phyloP scores from a whole-genome alignment of 2,113 vertebrate genomes.

The Peucedramus taeniatus region DNA sequence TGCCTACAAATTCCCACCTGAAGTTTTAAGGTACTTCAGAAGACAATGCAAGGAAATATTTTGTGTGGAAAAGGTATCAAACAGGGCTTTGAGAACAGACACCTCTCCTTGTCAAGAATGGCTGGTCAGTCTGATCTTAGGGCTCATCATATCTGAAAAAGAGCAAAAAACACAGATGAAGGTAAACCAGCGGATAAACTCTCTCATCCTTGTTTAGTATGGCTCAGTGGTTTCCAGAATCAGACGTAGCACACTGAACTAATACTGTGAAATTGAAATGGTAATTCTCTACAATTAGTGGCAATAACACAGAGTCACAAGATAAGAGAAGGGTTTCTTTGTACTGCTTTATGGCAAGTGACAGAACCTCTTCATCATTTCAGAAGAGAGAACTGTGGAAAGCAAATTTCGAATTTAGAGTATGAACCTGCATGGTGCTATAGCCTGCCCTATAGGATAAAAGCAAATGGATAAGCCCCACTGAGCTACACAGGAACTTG shows the following conservation, averaged over 20 bases:
- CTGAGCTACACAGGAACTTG: neutral
- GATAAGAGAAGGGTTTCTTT: neutral
- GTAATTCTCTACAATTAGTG: neutral
- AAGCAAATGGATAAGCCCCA: neutral
- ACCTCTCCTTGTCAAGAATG: neutral
- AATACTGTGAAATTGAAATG: neutral
- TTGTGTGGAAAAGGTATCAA: neutral
- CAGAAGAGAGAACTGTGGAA: neutral
- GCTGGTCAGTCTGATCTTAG: neutral
- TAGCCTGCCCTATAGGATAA: neutral
- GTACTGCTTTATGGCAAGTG: neutral
- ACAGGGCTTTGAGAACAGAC: neutral
- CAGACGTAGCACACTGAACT: neutral
- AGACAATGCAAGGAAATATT: neutral
- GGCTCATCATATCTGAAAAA: neutral
- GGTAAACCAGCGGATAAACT: neutral
- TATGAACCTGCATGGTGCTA: neutral
- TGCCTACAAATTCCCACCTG: neutral
- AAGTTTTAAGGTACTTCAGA: neutral
- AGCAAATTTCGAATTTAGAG: neutral
- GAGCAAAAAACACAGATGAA: neutral
- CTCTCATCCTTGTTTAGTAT: neutral
- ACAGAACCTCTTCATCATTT: neutral
- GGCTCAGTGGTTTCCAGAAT: neutral
- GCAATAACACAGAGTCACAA: neutral